Conservation (phyloP, 2,888 invertebrate genomes). For the Pediacus dermestoides region DNA sequence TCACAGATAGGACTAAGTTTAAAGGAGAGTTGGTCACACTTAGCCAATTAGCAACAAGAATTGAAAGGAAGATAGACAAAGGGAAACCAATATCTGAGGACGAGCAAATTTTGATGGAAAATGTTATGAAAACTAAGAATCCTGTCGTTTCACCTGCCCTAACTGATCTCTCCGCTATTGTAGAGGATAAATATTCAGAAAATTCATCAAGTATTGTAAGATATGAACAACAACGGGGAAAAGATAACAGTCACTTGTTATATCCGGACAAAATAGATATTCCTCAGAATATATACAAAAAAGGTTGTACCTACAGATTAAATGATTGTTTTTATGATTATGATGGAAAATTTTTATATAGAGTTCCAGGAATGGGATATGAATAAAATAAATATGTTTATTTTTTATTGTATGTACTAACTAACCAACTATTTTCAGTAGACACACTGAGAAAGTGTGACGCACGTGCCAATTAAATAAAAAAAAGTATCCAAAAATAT, state of each 20-base stretch:
- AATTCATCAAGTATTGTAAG: too few relatives aligned
- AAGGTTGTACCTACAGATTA: constrained; percentile 67
- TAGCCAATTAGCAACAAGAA: constrained; percentile 13
- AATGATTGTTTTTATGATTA: constrained; percentile 78
- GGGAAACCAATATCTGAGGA: constrained; percentile 24
- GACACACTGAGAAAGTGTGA: too few relatives aligned
- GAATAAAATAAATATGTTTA: too few relatives aligned
- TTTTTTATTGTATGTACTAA: too few relatives aligned
- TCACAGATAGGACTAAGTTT: constrained; percentile 7
- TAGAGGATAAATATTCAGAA: constrained; percentile 27
- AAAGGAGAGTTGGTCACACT: constrained; percentile 4
- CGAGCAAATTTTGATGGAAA: constrained; percentile 29
- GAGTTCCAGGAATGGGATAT: constrained; percentile 65
- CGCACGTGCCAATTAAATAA: too few relatives aligned
- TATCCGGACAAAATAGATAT: constrained; percentile 67
- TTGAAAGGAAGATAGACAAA: constrained; percentile 7
- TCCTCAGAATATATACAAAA: constrained; percentile 61
- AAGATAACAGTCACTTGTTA: too few relatives aligned
- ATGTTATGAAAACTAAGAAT: too few relatives aligned
- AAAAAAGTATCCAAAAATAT: too few relatives aligned
- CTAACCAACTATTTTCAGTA: too few relatives aligned
- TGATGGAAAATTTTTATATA: constrained; percentile 75
- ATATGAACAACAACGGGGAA: too few relatives aligned
- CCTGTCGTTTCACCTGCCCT: too few relatives aligned
- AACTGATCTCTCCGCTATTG: constrained; percentile 17